Evolutionary conservation across 2,113 vertebrate species (phyloP), one percentile per base, ranked within the genome.

Genomic region (Poicephalus meyeri): DNA sequence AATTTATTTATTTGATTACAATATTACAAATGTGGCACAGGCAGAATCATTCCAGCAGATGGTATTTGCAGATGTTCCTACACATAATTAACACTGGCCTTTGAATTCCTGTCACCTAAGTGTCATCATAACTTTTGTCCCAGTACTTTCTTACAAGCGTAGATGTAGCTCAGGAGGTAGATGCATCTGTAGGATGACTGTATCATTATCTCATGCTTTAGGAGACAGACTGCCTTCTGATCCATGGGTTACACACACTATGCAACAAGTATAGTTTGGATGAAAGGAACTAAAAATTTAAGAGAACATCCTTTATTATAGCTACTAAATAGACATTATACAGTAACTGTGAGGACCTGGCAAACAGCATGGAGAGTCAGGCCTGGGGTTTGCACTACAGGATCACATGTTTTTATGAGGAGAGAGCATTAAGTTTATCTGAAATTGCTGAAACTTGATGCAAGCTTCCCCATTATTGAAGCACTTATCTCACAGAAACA

Each of bases 1-100:
- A 91, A 55, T 70, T 85, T 93, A 96, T 91, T 94, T 89, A 86
- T 89, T 89, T 79, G 52, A 93, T 92, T 84, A 93, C 39, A 91
- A 11, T 56, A 64, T 56, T 56, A 95, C 52, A 89, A 68, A 81
- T 17, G 39, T 74, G 82, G 52, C 72, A 74, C 31, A 64, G 24
- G 53, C 72, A 86, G 60, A 91, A 37, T 80, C 86, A 76, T 60
- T 66, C 39, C 84, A 89, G 73, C 91, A 95, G 89, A 91, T 46
- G 93, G 52, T 72, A 65, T 89, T 69, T 96, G 80, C 89, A 95
- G 93, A 89, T 94, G 89, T 89, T 96, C 58, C 84, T 42, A 82
- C 44, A 65, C 0, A 61, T 78, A 89, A 92, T 72, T 79, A 91
- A 91, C 81, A 56, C n/a, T 53, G 77, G 46, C 47, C 73, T 89